Evolutionary conservation across 37 sponge, comb jelly and placozoan genomes (phyloP).

Genomic region (Axinella damicornis): DNA sequence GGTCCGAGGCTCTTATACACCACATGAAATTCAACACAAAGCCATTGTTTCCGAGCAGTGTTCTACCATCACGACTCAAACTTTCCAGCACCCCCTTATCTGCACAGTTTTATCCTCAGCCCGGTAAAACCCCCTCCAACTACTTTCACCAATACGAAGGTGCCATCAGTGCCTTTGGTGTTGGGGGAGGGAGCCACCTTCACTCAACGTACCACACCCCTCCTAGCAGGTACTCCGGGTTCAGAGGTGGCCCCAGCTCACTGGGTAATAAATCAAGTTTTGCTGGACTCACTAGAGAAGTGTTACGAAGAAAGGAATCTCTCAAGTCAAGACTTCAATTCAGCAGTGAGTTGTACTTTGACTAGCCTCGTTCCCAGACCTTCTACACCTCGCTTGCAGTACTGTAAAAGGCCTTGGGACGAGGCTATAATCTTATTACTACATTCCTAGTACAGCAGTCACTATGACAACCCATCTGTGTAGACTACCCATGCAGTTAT

Average conservation of each 20-base stretch:
- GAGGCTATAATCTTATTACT: too few species aligned
- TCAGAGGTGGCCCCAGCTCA: not conserved
- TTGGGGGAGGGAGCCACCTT: too few species aligned
- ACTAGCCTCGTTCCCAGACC: too few species aligned
- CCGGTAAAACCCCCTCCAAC: too few species aligned
- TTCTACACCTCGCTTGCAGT: too few species aligned
- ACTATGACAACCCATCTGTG: too few species aligned
- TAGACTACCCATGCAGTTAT: too few species aligned
- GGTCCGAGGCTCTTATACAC: too few species aligned
- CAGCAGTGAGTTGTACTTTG: conserved; percentile 15
- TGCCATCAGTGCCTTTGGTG: too few species aligned
- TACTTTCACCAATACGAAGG: not conserved
- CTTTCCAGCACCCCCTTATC: not conserved
- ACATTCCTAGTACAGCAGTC: too few species aligned
- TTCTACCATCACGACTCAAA: not conserved
- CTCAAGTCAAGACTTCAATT: conserved; percentile 39
- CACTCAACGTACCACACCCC: not conserved
- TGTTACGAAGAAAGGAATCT: conserved; percentile 20
- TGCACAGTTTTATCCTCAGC: not conserved
- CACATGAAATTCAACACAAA: not conserved
- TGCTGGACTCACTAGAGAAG: not conserved
- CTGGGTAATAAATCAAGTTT: not conserved
- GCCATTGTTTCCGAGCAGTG: not conserved
- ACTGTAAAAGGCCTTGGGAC: too few species aligned
- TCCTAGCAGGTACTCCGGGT: not conserved